Percentiles rank a stretch among this genome's conserved stretches.
These are phyloP conservation scores for Chloropsis hardwickii DNA, from an alignment of 2,113 vertebrate species.

Conservation along the genomic window DNA sequence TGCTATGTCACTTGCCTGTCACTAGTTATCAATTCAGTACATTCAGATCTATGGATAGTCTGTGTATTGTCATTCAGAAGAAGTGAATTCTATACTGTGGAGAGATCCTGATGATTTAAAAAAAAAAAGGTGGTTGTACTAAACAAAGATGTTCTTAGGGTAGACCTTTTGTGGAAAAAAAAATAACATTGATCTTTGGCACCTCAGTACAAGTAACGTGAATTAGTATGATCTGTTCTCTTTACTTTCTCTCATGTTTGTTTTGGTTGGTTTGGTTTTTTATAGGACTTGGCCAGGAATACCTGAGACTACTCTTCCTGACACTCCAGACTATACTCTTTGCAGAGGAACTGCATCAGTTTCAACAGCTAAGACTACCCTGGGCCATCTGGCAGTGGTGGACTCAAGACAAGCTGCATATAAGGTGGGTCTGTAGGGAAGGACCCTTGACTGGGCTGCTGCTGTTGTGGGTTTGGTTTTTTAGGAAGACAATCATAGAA, in stretches of 20 bases:
- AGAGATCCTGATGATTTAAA: neutral
- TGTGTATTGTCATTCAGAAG: neutral
- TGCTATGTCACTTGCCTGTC: neutral
- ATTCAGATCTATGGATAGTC: neutral
- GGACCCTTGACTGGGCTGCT: neutral
- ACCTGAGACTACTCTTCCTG: constrained; percentile 25
- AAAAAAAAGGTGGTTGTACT: neutral
- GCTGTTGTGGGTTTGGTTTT: neutral
- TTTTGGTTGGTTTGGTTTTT: neutral
- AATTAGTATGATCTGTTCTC: neutral
- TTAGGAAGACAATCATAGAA: neutral
- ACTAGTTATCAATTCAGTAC: neutral
- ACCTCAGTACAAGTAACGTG: neutral
- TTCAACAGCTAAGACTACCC: constrained; percentile 78
- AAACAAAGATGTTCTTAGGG: neutral
- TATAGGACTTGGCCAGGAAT: constrained; percentile 83
- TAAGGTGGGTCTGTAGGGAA: constrained; percentile 55
- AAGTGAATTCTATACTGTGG: neutral
- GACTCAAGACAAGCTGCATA: constrained; percentile 71
- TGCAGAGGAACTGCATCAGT: constrained; percentile 71
- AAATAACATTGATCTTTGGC: neutral
- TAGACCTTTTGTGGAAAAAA: neutral
- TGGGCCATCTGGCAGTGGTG: constrained; percentile 70
- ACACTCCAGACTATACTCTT: constrained; percentile 34
- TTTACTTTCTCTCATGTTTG: neutral